These are phyloP conservation scores for Trichomycterus rosablanca DNA, from an alignment of 2,113 vertebrate genomes.

Conservation along the genomic window DNA sequence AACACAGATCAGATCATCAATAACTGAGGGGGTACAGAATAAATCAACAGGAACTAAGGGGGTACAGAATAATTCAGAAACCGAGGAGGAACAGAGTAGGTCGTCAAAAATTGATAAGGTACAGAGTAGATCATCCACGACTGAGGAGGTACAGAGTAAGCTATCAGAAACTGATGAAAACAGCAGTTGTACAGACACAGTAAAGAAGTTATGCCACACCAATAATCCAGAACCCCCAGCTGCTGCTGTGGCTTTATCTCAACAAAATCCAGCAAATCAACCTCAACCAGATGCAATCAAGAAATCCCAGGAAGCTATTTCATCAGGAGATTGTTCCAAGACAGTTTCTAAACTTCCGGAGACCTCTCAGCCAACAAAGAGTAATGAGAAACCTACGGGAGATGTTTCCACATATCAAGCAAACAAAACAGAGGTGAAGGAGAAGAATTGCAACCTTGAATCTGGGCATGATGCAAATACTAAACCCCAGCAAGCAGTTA, in stretches of 20 bases:
- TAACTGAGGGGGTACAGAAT: neutral
- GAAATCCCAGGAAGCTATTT: neutral
- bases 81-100: neutral
- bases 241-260: constrained; percentile 19
- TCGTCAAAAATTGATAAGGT: neutral
- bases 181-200: constrained; percentile 23
- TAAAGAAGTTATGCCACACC: constrained; percentile 36
- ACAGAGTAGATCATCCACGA: neutral
- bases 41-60: neutral
- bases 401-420: constrained; percentile 8
- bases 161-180: no score
- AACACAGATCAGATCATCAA: neutral
- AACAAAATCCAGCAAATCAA: constrained; percentile 25
- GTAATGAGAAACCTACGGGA: constrained; percentile 1
- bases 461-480: constrained; percentile 26
- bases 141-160: neutral
- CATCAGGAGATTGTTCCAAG: neutral
- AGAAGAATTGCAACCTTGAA: constrained; percentile 35
- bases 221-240: constrained; percentile 29
- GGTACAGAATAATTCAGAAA: neutral
- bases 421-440: neutral
- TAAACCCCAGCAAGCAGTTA: constrained; percentile 43
- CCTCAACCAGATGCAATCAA: constrained; percentile 4
- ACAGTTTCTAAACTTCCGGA: no score
- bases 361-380: neutral